phyloP scores from a whole-genome alignment of 37 sponge, comb jelly and placozoan genomes.

The Aphrocallistes beatrix region DNA sequence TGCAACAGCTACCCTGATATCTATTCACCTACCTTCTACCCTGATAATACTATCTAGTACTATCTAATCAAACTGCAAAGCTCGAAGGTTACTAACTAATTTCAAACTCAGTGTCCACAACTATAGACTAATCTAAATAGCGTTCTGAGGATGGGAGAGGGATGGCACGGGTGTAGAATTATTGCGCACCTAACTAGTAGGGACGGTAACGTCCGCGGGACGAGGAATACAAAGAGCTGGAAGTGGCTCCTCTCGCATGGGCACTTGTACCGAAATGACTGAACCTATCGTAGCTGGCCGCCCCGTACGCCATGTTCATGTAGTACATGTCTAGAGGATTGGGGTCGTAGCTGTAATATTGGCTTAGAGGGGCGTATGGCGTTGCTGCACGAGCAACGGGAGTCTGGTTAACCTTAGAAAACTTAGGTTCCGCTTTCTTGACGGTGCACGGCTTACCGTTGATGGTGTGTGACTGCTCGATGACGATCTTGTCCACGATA shows the following conservation, averaged over 20 bases:
- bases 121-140: too few relatives aligned
- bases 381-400: neutral
- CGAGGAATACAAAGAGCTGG: neutral
- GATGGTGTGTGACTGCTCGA: neutral
- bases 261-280: neutral
- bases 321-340: constrained; percentile 7
- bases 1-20: too few relatives aligned
- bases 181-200: neutral
- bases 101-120: too few relatives aligned
- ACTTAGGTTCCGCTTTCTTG: neutral
- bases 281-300: constrained; percentile 5
- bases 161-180: neutral
- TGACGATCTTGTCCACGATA: neutral
- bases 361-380: neutral
- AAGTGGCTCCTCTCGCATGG: neutral
- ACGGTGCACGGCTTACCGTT: constrained; percentile 2
- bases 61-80: too few relatives aligned
- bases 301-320: neutral
- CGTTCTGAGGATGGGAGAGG: too few relatives aligned
- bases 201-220: constrained; percentile 3
- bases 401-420: neutral
- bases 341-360: neutral
- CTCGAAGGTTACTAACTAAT: too few relatives aligned
- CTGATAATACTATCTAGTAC: too few relatives aligned
- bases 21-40: too few relatives aligned